Conservation (phyloP, 53 echinoderm and acorn worm genomes). For the Holothuria leucospilota region DNA sequence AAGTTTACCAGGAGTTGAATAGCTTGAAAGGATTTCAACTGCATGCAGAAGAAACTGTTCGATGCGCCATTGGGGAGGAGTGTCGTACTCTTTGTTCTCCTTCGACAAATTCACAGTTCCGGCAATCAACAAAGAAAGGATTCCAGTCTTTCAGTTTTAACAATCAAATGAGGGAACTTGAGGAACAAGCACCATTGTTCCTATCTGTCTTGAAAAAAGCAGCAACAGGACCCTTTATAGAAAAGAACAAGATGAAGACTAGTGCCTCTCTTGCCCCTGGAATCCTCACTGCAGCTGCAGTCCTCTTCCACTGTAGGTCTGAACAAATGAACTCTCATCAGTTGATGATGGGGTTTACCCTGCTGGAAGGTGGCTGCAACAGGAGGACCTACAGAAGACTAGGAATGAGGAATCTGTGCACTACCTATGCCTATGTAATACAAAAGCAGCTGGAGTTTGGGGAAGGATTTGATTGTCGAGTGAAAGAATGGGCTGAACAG, state of each 20-base stretch:
- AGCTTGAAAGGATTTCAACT: neutral
- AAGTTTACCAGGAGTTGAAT: neutral
- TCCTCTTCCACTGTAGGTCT: conserved; percentile 52
- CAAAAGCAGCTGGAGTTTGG: conserved; percentile 45
- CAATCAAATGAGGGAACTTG: neutral
- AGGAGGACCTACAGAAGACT: conserved; percentile 37
- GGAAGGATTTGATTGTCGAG: conserved; percentile 40
- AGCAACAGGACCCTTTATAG: conserved; percentile 15
- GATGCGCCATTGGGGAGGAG: neutral
- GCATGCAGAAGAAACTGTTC: neutral
- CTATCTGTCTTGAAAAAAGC: neutral
- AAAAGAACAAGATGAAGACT: conserved; percentile 34
- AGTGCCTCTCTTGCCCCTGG: conserved; percentile 21
- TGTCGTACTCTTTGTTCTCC: conserved; percentile 21
- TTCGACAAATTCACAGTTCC: conserved; percentile 11
- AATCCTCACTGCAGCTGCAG: conserved; percentile 45
- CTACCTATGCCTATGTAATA: conserved; percentile 32
- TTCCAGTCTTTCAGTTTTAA: conserved; percentile 4
- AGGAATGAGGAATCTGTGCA: conserved; percentile 16
- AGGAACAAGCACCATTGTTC: conserved; percentile 11
- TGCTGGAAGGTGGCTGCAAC: conserved; percentile 39
- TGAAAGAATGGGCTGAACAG: conserved; percentile 47
- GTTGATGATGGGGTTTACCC: conserved; percentile 50
- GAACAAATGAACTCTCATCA: conserved; percentile 51
- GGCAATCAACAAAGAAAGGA: conserved; percentile 21